These are phyloP conservation scores for Drosophila seguyi DNA, from an alignment of 1,140 invertebrate genomes.

Conservation along the genomic window DNA sequence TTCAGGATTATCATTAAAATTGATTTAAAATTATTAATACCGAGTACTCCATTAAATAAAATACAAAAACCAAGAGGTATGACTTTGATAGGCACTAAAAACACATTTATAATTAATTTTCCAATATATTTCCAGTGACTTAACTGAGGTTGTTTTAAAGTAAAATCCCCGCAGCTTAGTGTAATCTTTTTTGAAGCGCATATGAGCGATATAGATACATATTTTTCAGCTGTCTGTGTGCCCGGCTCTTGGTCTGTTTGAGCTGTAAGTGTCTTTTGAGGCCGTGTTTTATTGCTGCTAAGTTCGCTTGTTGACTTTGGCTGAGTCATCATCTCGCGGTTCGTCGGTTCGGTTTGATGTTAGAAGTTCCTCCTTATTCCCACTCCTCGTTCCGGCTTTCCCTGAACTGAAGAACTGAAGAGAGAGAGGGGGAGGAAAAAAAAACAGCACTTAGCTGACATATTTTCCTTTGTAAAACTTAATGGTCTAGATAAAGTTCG, in stretches of 20 bases:
- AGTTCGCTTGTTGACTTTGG: constrained; percentile 61
- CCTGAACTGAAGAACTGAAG: not conserved
- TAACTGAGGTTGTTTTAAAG: not conserved
- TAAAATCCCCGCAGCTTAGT: constrained; percentile 22
- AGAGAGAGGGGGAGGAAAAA: too few relatives aligned
- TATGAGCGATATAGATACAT: constrained; percentile 42
- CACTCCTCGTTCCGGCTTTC: constrained; percentile 1
- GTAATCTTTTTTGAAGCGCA: constrained; percentile 41
- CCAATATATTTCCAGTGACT: too few relatives aligned
- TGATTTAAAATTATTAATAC: too few relatives aligned
- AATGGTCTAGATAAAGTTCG: constrained; percentile 81
- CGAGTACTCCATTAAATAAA: too few relatives aligned
- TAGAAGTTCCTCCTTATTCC: constrained; percentile 50
- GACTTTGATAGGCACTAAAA: too few relatives aligned
- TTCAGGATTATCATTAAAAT: too few relatives aligned
- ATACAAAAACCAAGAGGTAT: too few relatives aligned
- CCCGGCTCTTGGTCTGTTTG: constrained; percentile 29
- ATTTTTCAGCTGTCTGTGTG: constrained; percentile 18
- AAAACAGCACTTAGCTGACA: constrained; percentile 69
- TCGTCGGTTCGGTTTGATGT: constrained; percentile 50
- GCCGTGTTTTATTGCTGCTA: constrained; percentile 74
- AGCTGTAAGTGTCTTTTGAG: constrained; percentile 61
- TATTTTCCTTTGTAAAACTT: constrained; percentile 78
- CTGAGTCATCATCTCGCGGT: constrained; percentile 66
- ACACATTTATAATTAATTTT: not conserved